Percentiles rank a stretch among this genome's conserved stretches.
phyloP scores from a whole-genome alignment of 2,888 invertebrate species.

The Plebejus anna region DNA sequence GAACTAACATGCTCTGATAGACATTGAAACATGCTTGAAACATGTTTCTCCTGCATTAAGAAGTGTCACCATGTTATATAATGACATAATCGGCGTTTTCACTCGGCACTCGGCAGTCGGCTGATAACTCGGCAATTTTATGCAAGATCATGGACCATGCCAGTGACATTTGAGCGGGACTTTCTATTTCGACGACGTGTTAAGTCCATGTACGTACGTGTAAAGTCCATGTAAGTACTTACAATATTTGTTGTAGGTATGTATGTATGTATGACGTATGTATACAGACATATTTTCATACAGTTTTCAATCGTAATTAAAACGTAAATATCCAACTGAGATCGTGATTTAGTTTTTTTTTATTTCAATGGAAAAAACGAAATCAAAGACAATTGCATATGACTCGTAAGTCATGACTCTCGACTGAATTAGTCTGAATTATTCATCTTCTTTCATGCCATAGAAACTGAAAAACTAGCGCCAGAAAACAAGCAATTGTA shows the following conservation, averaged over 20 bases:
- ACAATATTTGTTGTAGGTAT: background rate
- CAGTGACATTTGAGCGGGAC: slow-evolving; percentile 10
- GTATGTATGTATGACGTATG: too few species aligned
- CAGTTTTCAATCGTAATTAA: too few species aligned
- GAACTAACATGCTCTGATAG: background rate
- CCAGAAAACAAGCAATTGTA: too few species aligned
- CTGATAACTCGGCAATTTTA: background rate
- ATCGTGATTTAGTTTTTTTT: too few species aligned
- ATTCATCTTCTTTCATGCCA: too few species aligned
- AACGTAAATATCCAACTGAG: too few species aligned
- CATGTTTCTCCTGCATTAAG: background rate
- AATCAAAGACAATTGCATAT: too few species aligned
- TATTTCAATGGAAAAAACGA: too few species aligned
- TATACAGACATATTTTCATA: too few species aligned
- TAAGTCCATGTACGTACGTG: background rate
- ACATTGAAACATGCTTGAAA: background rate
- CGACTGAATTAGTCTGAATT: too few species aligned
- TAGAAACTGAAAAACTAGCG: too few species aligned
- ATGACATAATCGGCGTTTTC: slow-evolving; percentile 13
- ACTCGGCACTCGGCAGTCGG: slow-evolving; percentile 13
- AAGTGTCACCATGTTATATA: slow-evolving; percentile 7
- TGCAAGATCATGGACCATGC: slow-evolving; percentile 24
- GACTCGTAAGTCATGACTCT: too few species aligned
- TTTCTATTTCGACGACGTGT: slow-evolving; percentile 20
- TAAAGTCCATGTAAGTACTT: background rate